A percentile compares a stretch with the other conserved stretches of the same genome.
phyloP scores from a whole-genome alignment of 2,113 vertebrate genomes.

The Bettongia penicillata region DNA sequence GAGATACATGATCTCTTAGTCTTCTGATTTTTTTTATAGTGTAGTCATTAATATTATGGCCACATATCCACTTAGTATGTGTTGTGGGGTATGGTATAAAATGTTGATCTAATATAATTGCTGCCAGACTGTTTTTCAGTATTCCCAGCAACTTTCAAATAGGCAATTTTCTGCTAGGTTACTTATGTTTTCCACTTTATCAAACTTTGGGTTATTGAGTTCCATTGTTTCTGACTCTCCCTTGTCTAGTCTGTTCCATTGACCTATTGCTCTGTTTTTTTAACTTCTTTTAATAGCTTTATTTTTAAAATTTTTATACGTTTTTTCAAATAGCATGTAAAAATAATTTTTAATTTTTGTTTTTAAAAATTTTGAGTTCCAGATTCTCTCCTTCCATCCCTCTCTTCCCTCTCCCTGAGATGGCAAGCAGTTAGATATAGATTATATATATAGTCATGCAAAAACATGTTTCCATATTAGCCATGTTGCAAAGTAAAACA shows the following conservation, averaged over 20 bases:
- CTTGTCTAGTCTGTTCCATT: neutral
- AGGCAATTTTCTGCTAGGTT: neutral
- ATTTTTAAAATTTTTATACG: too few relatives aligned
- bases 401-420: neutral
- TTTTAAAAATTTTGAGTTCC: too few relatives aligned
- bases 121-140: neutral
- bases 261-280: neutral
- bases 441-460: neutral
- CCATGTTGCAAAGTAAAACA: neutral
- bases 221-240: neutral
- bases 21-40: neutral
- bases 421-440: neutral
- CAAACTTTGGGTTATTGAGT: neutral
- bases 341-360: too few relatives aligned
- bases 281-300: too few relatives aligned
- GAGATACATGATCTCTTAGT: neutral
- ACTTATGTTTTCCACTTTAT: neutral
- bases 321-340: too few relatives aligned
- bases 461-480: neutral
- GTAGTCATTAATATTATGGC: neutral
- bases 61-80: neutral
- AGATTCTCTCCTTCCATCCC: too few relatives aligned
- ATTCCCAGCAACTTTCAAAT: neutral
- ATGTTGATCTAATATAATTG: neutral
- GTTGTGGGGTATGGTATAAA: neutral